These are phyloP conservation scores for Plebejus anna DNA, from an alignment of 2,888 invertebrate genomes.

Conservation along the genomic window DNA sequence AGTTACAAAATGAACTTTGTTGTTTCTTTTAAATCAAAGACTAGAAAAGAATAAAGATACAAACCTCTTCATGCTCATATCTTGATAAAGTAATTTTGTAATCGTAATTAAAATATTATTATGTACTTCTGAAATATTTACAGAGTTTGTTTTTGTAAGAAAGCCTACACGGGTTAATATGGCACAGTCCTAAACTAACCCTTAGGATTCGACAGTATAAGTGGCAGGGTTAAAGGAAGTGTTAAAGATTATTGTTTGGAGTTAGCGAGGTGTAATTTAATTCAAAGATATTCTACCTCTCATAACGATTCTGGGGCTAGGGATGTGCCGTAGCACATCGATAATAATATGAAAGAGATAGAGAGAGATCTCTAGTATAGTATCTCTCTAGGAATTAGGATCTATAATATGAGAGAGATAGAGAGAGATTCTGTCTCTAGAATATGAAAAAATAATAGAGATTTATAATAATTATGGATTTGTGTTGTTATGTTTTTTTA, in stretches of 20 bases:
- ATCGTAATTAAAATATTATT: too few species aligned
- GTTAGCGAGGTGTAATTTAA: slow-evolving; percentile 75
- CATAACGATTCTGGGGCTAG: slow-evolving; percentile 46
- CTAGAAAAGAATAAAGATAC: too few species aligned
- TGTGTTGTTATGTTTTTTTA: too few species aligned
- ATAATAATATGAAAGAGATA: slow-evolving; percentile 30
- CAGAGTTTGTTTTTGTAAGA: background rate
- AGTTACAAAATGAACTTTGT: too few species aligned
- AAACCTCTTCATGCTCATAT: too few species aligned
- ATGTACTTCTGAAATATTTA: background rate
- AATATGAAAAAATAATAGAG: slow-evolving; percentile 9
- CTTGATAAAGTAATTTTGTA: too few species aligned
- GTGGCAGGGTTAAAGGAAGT: slow-evolving; percentile 45
- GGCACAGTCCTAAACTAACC: slow-evolving; percentile 27
- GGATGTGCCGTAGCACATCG: slow-evolving; percentile 25
- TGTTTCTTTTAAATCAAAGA: too few species aligned
- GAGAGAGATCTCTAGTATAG: too few species aligned
- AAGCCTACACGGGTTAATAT: slow-evolving; percentile 4
- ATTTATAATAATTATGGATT: too few species aligned
- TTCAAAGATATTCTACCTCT: slow-evolving; percentile 65
- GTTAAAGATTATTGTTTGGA: slow-evolving; percentile 75
- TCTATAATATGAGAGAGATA: slow-evolving; percentile 23
- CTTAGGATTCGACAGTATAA: slow-evolving; percentile 38
- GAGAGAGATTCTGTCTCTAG: too few species aligned
- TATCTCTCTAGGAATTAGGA: too few species aligned